Conservation (phyloP, 2,888 invertebrate genomes). For the Eudasyphora cyanicolor region DNA sequence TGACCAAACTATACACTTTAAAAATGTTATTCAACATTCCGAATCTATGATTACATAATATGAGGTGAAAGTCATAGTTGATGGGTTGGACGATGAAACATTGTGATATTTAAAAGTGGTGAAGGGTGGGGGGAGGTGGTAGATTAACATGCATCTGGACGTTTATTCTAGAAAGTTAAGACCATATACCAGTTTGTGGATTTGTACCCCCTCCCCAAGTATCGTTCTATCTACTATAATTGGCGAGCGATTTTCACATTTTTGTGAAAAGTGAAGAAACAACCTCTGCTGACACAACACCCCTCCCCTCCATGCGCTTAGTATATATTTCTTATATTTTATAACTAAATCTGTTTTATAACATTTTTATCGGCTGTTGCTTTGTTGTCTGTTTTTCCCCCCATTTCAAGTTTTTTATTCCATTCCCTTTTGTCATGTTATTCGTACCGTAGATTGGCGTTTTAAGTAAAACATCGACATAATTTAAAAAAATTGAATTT, state of each 20-base stretch:
- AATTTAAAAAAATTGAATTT: slow-evolving; percentile 44
- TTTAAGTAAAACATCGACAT: slow-evolving; percentile 25
- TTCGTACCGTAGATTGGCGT: slow-evolving; percentile 29
- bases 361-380: slow-evolving; percentile 15
- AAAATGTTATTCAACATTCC: too few relatives aligned
- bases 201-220: neutral
- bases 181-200: neutral
- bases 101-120: too few relatives aligned
- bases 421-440: slow-evolving; percentile 31
- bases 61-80: too few relatives aligned
- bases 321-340: slow-evolving; percentile 34
- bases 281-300: neutral
- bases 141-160: neutral
- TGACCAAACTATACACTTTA: too few relatives aligned
- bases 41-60: too few relatives aligned
- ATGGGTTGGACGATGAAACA: too few relatives aligned
- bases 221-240: neutral
- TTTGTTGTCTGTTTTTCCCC: neutral
- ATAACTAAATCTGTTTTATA: slow-evolving; percentile 44
- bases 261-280: slow-evolving; percentile 8
- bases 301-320: neutral
- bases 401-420: slow-evolving; percentile 35
- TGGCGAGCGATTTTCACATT: neutral
- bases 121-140: neutral
- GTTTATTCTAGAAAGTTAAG: neutral